Percentiles rank a stretch among this genome's conserved stretches.
Evolutionary conservation across 2,113 vertebrate species (phyloP).

Genomic region (Himantopus leucocephalus): DNA sequence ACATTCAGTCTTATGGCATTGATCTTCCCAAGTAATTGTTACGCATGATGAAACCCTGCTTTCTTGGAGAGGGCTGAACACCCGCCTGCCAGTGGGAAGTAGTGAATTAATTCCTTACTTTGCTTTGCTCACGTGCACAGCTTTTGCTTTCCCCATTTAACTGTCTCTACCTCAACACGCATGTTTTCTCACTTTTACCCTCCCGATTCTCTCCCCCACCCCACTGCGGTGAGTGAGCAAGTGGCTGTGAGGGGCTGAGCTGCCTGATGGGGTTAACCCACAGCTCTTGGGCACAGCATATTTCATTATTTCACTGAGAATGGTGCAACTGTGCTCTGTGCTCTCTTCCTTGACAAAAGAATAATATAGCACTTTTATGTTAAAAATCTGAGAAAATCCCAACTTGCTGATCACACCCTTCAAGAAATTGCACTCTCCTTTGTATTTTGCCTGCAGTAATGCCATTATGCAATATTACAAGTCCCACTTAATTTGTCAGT

Average conservation of each 20-base stretch:
- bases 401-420: background rate
- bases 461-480: background rate
- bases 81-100: background rate
- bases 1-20: background rate
- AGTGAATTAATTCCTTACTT: background rate
- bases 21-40: background rate
- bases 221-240: background rate
- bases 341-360: background rate
- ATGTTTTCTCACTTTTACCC: background rate
- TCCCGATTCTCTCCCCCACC: background rate
- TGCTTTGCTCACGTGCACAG: background rate
- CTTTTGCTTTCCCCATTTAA: background rate
- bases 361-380: background rate
- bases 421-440: background rate
- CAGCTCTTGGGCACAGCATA: background rate
- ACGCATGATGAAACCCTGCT: background rate
- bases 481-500: background rate
- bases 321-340: background rate
- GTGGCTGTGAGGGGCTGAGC: background rate
- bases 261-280: background rate
- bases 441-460: background rate
- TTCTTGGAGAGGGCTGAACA: background rate
- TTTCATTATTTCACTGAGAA: background rate
- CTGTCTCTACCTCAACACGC: accelerated
- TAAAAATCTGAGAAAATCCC: background rate